Conservation (phyloP, 2,113 vertebrate genomes). For the Egretta garzetta region DNA sequence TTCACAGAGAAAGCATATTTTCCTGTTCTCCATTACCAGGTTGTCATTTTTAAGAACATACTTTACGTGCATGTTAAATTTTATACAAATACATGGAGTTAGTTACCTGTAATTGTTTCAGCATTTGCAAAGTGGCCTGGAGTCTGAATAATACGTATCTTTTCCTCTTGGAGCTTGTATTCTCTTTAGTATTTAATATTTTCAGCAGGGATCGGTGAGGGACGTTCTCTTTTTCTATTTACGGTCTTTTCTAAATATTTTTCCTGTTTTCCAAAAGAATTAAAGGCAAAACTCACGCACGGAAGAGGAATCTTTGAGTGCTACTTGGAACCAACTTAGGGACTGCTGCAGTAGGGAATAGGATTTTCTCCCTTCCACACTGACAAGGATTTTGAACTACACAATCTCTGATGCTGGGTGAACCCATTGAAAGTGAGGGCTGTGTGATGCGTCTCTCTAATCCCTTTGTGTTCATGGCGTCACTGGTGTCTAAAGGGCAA, state of each 20-base stretch:
- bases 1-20: constrained; percentile 14
- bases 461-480: not conserved
- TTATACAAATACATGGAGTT: not conserved
- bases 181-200: constrained; percentile 19
- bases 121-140: not conserved
- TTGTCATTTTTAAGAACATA: constrained; percentile 27
- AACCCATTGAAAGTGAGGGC: not conserved
- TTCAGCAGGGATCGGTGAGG: not conserved
- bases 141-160: not conserved
- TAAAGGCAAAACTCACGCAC: not conserved
- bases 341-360: not conserved
- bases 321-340: fast-evolving
- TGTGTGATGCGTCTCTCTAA: not conserved
- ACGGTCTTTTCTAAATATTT: not conserved
- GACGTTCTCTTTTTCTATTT: not conserved
- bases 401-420: not conserved
- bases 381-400: not conserved
- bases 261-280: not conserved
- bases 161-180: not conserved
- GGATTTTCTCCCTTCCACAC: not conserved
- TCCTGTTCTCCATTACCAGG: not conserved
- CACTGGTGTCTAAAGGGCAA: not conserved
- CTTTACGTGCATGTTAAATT: constrained; percentile 23
- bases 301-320: not conserved
- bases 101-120: constrained; percentile 20